Evolutionary conservation across 2,888 invertebrate species (phyloP).

Genomic region (Podotricha telesiphe): DNA sequence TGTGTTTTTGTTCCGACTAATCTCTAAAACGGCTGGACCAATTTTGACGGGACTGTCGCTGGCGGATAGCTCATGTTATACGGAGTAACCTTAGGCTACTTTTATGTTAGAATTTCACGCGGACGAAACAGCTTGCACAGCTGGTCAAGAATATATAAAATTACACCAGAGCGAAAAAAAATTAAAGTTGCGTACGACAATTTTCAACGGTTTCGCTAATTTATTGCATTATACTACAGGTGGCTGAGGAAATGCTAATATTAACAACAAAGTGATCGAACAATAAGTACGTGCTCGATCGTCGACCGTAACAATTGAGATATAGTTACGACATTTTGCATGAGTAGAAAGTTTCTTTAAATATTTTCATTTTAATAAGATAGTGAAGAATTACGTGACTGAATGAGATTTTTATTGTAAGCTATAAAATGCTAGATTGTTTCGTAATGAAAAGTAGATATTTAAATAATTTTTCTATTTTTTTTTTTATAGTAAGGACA

Average conservation of each 20-base stretch:
- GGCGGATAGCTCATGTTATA: no score
- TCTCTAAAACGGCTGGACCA: no score
- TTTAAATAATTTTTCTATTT: neutral
- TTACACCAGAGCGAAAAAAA: conserved; percentile 4
- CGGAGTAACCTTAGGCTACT: no score
- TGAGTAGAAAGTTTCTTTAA: conserved; percentile 36
- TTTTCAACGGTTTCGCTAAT: neutral
- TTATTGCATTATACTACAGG: conserved; percentile 1
- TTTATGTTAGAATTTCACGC: no score
- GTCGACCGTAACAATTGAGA: conserved; percentile 33
- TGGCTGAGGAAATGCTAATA: conserved; percentile 21
- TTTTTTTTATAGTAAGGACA: no score
- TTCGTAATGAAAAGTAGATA: conserved; percentile 4
- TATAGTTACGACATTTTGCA: conserved; percentile 30
- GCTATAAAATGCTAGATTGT: neutral
- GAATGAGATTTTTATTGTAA: neutral
- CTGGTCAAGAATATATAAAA: no score
- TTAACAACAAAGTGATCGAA: conserved; percentile 25
- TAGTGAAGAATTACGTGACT: conserved; percentile 18
- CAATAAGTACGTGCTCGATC: conserved; percentile 37
- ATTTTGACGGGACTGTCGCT: no score
- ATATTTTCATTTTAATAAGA: conserved; percentile 12
- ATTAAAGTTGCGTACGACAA: neutral
- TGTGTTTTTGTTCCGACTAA: no score
- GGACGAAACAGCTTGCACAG: no score